Percentiles rank a stretch among this genome's conserved stretches.
phyloP scores from a whole-genome alignment of 2,113 vertebrate species.

The Crypturellus undulatus region DNA sequence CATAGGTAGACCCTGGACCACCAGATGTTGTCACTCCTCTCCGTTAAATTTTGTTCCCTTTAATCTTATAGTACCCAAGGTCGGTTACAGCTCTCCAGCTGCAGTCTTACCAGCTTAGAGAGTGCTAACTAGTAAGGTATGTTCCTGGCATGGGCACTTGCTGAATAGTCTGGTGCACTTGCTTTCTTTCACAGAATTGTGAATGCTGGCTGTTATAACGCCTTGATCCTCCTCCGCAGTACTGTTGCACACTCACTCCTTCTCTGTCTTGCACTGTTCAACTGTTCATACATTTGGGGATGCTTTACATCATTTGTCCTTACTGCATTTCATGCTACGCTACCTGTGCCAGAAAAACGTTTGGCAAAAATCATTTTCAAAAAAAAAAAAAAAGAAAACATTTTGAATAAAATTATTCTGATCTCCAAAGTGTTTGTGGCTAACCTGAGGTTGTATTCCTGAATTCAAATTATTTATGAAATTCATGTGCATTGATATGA shows the following conservation, averaged over 20 bases:
- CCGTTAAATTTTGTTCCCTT: neutral
- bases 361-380: neutral
- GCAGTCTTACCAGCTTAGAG: neutral
- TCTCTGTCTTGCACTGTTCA: neutral
- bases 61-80: neutral
- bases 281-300: fast-evolving
- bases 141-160: neutral
- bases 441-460: neutral
- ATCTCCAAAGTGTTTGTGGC: neutral
- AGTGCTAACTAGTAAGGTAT: fast-evolving
- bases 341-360: neutral
- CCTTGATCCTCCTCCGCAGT: neutral
- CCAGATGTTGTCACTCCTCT: neutral
- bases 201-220: neutral
- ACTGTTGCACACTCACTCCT: neutral
- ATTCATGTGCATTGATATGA: neutral
- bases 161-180: neutral
- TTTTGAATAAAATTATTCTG: neutral
- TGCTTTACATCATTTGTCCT: neutral
- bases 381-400: too few relatives aligned
- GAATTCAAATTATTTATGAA: neutral
- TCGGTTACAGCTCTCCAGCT: neutral
- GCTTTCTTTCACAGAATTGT: neutral
- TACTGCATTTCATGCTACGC: neutral
- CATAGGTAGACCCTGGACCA: neutral